These are phyloP conservation scores for Paracanthobrama guichenoti DNA, from an alignment of 2,113 vertebrate species.

Conservation along the genomic window DNA sequence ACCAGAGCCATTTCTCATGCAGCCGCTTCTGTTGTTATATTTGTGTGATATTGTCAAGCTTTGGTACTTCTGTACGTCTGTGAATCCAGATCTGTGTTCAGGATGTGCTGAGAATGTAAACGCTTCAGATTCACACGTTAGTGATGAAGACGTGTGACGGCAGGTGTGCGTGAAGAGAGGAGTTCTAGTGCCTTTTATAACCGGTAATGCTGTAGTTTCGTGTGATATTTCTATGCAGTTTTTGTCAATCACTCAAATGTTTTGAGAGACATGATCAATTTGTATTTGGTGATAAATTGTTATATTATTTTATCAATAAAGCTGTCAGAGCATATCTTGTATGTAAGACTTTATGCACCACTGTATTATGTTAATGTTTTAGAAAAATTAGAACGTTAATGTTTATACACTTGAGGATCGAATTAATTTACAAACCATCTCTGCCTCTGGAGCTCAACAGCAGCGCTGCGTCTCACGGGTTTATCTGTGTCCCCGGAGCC, in stretches of 20 bases:
- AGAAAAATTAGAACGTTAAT: too few relatives aligned
- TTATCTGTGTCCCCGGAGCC: too few relatives aligned
- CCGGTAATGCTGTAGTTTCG: background rate
- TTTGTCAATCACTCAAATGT: constrained; percentile 19
- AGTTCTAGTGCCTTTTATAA: constrained; percentile 46
- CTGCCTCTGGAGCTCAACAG: too few relatives aligned
- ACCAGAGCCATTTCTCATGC: background rate
- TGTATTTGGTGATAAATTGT: constrained; percentile 44
- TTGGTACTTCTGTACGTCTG: background rate
- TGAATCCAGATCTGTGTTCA: background rate
- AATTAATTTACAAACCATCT: too few relatives aligned
- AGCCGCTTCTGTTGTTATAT: background rate
- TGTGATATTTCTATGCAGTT: constrained; percentile 40
- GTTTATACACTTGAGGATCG: too few relatives aligned
- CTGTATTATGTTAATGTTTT: background rate
- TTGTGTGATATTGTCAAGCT: background rate
- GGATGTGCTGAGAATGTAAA: constrained; percentile 7
- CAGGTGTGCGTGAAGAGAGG: constrained; percentile 24
- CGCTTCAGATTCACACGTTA: background rate
- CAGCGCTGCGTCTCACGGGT: too few relatives aligned
- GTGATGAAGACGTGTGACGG: background rate
- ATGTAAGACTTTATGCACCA: background rate
- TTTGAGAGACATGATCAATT: constrained; percentile 34
- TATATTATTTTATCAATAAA: constrained; percentile 53
- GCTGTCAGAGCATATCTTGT: background rate